phyloP scores from a whole-genome alignment of 2,113 vertebrate genomes.

The Anguilla rostrata region DNA sequence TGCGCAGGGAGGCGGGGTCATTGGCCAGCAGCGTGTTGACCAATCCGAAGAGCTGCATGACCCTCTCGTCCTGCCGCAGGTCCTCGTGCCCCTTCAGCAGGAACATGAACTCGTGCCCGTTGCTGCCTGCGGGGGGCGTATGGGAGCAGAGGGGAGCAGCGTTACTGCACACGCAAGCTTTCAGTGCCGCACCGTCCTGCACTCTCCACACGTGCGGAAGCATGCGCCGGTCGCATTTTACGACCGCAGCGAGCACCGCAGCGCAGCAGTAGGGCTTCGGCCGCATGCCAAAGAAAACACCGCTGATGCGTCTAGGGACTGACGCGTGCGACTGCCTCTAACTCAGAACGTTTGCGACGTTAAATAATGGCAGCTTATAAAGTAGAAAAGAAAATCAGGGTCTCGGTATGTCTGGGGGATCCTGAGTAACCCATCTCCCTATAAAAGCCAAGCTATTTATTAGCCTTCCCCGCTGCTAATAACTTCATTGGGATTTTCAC shows the following conservation, averaged over 20 bases:
- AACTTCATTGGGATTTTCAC: not conserved
- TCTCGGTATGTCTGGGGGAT: not conserved
- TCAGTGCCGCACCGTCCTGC: too few relatives aligned
- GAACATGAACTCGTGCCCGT: constrained; percentile 98
- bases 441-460: not conserved
- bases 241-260: not conserved
- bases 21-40: constrained; percentile 97
- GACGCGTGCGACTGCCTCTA: not conserved
- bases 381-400: not conserved
- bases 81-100: constrained; percentile 97
- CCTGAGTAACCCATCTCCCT: not conserved
- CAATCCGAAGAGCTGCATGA: constrained; percentile 97
- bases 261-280: not conserved
- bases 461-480: not conserved
- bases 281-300: not conserved
- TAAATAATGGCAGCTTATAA: constrained; percentile 26
- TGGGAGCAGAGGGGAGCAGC: constrained; percentile 25
- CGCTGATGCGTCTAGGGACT: not conserved
- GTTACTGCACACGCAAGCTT: not conserved
- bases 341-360: not conserved
- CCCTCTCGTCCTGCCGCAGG: constrained; percentile 93
- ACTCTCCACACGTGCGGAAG: not conserved
- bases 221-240: constrained; percentile 5
- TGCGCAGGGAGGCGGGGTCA: constrained; percentile 95
- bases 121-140: constrained; percentile 80